Base-by-base conservation (phyloP, 2,797 vertebrate genomes). In the Gallinago nigripennis region DNA sequence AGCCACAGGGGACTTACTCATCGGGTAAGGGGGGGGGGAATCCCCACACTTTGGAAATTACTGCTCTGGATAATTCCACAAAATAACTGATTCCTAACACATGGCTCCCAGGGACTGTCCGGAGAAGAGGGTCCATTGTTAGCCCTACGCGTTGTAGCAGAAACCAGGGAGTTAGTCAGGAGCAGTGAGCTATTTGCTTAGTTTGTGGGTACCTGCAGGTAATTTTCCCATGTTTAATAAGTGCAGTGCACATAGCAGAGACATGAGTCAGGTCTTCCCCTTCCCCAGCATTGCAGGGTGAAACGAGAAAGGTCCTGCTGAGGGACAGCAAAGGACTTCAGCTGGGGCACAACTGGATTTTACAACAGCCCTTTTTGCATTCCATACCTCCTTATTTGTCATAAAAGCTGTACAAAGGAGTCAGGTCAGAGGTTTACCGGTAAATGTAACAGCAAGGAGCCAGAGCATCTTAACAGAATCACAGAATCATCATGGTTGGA, bases 21-120 rank as follows among this genome's bases (percentile, higher is more conserved):
- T 14, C 28, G 11, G 27, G 45, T 18, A 9, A 16, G 4, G 21
- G 7, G 6, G 6, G 3, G 5, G 14, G 3, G 13, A 35, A n/a
- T 39, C 31, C 50, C 25, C 5, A 4, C 7, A 28, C 54, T 63
- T 33, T 58, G 35, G 53, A 80, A 94, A 77, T 80, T 53, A 73
- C 39, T 27, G 5, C 41, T 82, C 60, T 61, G 82, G 46, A n/a
- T 71, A 88, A 75, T 28, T 64, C 20, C 7, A 8, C 8, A 11
- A 79, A 86, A 73, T 41, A 78, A 75, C 24, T 9, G 39, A 64
- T 64, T 43, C 19, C 61, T 43, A 64, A 64, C 28, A 31, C 13
- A 7, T 21, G 28, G 61, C 39, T 64, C 61, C 30, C 11, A 39
- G 37, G 60, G 37, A 30, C 37, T 41, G 60, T 30, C 37, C 9